Evolutionary conservation across 2,113 vertebrate species (phyloP).

Genomic region (Rhinoderma darwinii): DNA sequence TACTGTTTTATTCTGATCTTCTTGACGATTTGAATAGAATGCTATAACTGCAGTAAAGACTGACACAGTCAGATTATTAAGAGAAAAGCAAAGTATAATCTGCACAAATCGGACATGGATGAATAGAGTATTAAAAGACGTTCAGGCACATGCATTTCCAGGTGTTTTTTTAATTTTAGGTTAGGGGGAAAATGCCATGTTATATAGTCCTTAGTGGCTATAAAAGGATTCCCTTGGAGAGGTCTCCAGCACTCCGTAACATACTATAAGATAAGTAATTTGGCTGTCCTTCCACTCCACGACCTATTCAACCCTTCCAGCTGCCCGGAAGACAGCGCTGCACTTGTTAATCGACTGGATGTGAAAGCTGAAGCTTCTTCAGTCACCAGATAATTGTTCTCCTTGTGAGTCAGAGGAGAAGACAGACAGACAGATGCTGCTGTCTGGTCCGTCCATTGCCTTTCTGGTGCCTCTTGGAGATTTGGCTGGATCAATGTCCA

Average conservation of each 20-base stretch:
- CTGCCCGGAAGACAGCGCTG: conserved; percentile 9
- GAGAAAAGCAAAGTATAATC: neutral
- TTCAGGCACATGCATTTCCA: neutral
- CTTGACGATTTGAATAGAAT: neutral
- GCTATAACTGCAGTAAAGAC: neutral
- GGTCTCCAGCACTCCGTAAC: neutral
- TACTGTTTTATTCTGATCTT: neutral
- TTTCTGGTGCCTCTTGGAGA: conserved; percentile 66
- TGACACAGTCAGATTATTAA: neutral
- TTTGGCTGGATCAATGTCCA: conserved; percentile 67
- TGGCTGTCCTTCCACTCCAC: neutral
- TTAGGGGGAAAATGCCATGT: neutral
- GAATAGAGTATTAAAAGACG: neutral
- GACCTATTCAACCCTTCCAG: conserved; percentile 40
- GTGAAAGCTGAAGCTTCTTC: conserved; percentile 22
- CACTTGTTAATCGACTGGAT: conserved; percentile 22
- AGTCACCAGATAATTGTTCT: conserved; percentile 48
- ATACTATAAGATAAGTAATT: neutral
- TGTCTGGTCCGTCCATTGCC: conserved; percentile 49
- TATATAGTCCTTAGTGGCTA: neutral
- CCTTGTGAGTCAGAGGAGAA: neutral
- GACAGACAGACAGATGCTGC: conserved; percentile 56
- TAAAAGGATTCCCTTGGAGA: neutral
- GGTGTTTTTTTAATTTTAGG: neutral
- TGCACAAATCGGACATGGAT: neutral